Evolutionary conservation across 2,797 vertebrate genomes (phyloP).

Genomic region (Hydrolagus colliei): DNA sequence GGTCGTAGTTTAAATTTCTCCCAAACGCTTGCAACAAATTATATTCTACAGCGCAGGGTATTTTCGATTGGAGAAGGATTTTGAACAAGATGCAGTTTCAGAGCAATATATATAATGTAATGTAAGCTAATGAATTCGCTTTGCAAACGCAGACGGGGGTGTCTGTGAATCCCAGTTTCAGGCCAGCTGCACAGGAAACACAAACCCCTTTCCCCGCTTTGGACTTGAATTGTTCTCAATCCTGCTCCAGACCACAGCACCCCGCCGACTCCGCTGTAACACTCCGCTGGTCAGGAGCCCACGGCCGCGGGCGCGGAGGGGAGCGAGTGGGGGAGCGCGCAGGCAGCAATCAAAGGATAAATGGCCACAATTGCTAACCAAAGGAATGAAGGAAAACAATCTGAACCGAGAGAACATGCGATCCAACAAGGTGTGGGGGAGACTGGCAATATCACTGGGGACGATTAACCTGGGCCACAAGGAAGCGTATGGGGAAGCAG

Average conservation of each 20-base stretch:
- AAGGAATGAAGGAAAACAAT: background rate
- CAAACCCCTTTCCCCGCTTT: slow-evolving; percentile 12
- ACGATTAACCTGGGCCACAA: too few relatives aligned
- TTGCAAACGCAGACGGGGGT: background rate
- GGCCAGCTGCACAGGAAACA: slow-evolving; percentile 25
- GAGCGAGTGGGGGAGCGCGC: background rate
- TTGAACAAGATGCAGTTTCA: background rate
- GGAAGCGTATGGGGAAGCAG: background rate
- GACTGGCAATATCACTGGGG: too few relatives aligned
- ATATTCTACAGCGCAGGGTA: background rate
- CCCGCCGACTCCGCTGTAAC: slow-evolving; percentile 4
- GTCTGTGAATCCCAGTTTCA: slow-evolving; percentile 11
- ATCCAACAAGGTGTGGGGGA: background rate
- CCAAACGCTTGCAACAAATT: background rate
- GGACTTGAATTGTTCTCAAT: slow-evolving; percentile 26
- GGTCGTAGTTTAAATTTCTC: background rate
- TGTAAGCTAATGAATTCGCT: background rate
- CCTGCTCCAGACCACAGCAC: slow-evolving; percentile 16
- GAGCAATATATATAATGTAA: background rate
- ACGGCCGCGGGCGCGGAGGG: background rate
- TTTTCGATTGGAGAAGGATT: background rate
- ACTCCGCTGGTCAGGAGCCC: slow-evolving; percentile 12
- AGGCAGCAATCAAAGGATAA: background rate
- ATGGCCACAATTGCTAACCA: background rate
- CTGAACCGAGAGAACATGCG: background rate